These are phyloP conservation scores for Resseliella maxima DNA, from an alignment of 2,888 invertebrate genomes.

Conservation along the genomic window DNA sequence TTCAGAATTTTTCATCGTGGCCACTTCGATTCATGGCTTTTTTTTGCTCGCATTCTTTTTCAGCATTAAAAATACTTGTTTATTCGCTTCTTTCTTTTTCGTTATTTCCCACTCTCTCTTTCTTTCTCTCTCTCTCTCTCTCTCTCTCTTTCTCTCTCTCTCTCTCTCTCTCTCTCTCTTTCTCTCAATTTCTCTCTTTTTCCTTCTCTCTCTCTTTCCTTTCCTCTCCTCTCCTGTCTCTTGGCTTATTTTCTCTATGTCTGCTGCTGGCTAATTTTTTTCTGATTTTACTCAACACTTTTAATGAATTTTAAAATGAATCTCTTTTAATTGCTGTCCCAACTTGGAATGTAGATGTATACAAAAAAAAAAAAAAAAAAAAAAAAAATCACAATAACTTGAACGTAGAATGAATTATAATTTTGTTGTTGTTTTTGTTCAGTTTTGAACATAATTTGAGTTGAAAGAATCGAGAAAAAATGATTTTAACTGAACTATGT, in stretches of 20 bases:
- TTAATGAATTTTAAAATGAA: conserved; percentile 42
- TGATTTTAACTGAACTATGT: not conserved
- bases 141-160: too few relatives aligned
- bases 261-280: not conserved
- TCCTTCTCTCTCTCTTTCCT: not conserved
- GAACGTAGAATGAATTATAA: not conserved
- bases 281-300: not conserved
- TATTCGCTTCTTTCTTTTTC: too few relatives aligned
- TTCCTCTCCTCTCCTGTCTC: not conserved
- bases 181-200: not conserved
- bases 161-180: not conserved
- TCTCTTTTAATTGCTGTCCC: not conserved
- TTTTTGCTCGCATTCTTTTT: too few relatives aligned
- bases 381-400: not conserved
- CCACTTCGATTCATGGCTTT: not conserved
- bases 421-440: not conserved
- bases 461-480: not conserved
- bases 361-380: not conserved
- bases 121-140: too few relatives aligned
- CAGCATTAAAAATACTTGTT: too few relatives aligned
- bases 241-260: not conserved
- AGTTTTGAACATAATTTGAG: not conserved
- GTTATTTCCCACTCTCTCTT: too few relatives aligned
- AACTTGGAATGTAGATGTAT: not conserved
- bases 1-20: not conserved